A percentile compares a stretch with the other conserved stretches of the same genome.
Evolutionary conservation across 2,113 vertebrate genomes (phyloP).

Genomic region (Kryptolebias marmoratus): DNA sequence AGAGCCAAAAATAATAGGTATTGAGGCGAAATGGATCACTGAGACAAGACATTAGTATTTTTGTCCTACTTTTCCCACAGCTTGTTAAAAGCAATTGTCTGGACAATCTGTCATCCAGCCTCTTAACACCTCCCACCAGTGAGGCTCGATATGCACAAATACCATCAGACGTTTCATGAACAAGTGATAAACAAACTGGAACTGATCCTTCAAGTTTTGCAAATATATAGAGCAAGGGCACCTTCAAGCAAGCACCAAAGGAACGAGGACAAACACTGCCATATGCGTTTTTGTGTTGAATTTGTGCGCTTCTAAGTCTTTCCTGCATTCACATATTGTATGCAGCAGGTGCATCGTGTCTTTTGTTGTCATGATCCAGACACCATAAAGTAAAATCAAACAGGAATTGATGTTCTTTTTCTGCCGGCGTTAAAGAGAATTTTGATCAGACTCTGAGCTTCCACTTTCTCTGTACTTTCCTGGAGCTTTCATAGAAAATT

Average conservation of each 20-base stretch:
- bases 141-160: slow-evolving; percentile 36
- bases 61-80: slow-evolving; percentile 79
- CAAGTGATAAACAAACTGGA: slow-evolving; percentile 67
- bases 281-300: neutral
- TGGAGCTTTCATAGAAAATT: slow-evolving; percentile 56
- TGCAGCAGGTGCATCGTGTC: slow-evolving; percentile 33
- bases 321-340: slow-evolving; percentile 6
- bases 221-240: slow-evolving; percentile 11
- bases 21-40: slow-evolving; percentile 72
- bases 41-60: slow-evolving; percentile 78
- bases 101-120: slow-evolving; percentile 79
- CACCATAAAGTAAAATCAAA: slow-evolving; percentile 50
- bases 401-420: slow-evolving; percentile 35
- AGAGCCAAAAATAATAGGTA: slow-evolving; percentile 61
- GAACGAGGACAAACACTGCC: neutral
- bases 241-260: slow-evolving; percentile 19
- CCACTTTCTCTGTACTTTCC: slow-evolving; percentile 44
- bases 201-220: slow-evolving; percentile 21
- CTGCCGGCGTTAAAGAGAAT: slow-evolving; percentile 14
- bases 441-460: slow-evolving; percentile 39
- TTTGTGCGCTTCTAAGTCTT: neutral
- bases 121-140: slow-evolving; percentile 55
- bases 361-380: slow-evolving; percentile 48
- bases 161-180: slow-evolving; percentile 50
- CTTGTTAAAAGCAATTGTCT: slow-evolving; percentile 84